Evolutionary conservation across 2,797 vertebrate species (phyloP).

Genomic region (Sebastolobus altivelis): DNA sequence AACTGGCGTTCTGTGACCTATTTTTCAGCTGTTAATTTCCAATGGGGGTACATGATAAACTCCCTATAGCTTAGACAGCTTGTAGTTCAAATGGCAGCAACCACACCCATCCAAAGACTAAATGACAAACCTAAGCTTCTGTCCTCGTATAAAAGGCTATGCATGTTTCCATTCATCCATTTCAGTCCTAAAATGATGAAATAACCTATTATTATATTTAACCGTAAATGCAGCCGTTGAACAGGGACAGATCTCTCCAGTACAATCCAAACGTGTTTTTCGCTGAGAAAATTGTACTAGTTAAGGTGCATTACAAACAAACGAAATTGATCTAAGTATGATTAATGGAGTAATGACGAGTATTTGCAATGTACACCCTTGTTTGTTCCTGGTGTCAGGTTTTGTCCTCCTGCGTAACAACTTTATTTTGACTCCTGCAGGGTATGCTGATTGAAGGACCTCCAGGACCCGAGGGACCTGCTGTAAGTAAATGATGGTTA

Average conservation of each 20-base stretch:
- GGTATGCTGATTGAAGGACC: slow-evolving; percentile 95
- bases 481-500: slow-evolving; percentile 83
- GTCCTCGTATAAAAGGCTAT: background rate
- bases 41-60: background rate
- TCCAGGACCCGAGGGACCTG: slow-evolving; percentile 92
- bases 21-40: background rate
- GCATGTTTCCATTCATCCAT: background rate
- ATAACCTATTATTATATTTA: background rate
- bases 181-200: background rate
- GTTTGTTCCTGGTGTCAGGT: background rate
- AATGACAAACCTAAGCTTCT: background rate
- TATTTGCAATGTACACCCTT: background rate
- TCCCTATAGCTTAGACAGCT: background rate
- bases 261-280: background rate
- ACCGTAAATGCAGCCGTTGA: background rate
- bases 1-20: too few relatives aligned
- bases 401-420: background rate
- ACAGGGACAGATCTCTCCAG: background rate
- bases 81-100: background rate
- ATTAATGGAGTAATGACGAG: background rate
- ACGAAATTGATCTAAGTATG: background rate
- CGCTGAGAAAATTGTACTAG: background rate
- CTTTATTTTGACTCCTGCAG: slow-evolving; percentile 68
- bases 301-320: background rate
- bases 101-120: background rate